Base-by-base conservation (phyloP, 2,888 invertebrate genomes). In the Parapristionchus giblindavisi region DNA sequence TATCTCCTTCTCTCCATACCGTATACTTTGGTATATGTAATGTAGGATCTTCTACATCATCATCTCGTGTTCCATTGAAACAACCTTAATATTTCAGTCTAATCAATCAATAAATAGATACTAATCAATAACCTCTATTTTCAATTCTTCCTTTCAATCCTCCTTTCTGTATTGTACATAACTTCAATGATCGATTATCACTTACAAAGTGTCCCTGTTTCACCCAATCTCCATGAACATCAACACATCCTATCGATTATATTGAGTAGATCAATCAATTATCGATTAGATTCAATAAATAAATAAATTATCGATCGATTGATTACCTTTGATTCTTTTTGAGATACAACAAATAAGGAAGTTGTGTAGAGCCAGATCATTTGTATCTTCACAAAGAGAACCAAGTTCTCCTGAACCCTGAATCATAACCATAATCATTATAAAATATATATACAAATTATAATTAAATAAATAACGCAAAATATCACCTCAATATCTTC, bases 1-100 rank as follows among this genome's bases (percentile, higher is more conserved):
- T 73, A 51, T 73, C 61, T 61, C 73, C 73, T 43, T 73, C 73
- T 24, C 73, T 43, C 73, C 73, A 73, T 61, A 73, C 73, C 24
- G 73, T 61, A 61, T 73, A 73, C 73, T 73, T 73, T n/a, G 60
- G 32, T 24, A 73, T 73, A 32, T 73, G 73, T 5, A 60, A 48
- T 6, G 38, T 36, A 17, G 43, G 21, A 24, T 73, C 73, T 27
- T 73, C 51, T 1, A 73, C 51, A 40, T 73, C 61, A 32, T 73
- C 73, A 36, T 60, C 61, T 61, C 60, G 29, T 34, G 34, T 48
- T 32, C 73, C 73, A 73, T 73, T 73, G 51, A 73, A 73, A 51
- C 73, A 73, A 17, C 73, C 73, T 73, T 3, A 6, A 61, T 36
- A 58, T n/a, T 8, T 0, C 29, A 6, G 6, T 21, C n/a, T n/a